phyloP scores from a whole-genome alignment of 2,113 vertebrate genomes.

The Scophthalmus maximus region DNA sequence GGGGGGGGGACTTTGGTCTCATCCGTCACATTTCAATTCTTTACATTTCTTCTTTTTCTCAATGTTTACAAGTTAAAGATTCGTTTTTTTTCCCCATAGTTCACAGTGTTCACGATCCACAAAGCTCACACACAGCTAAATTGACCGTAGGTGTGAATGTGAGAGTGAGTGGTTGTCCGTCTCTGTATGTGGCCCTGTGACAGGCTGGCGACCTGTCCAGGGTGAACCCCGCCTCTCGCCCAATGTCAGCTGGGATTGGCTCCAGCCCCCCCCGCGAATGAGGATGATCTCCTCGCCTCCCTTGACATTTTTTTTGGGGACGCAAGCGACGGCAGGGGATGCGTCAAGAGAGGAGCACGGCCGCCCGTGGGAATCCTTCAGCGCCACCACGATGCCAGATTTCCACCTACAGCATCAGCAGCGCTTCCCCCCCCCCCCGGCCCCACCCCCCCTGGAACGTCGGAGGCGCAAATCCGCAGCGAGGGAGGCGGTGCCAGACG shows the following conservation, averaged over 20 bases:
- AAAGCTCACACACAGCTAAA: no score
- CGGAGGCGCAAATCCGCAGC: conserved; percentile 26
- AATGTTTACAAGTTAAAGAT: no score
- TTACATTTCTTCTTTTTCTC: neutral
- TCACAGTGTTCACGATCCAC: no score
- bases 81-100: no score
- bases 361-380: conserved; percentile 46
- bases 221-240: no score
- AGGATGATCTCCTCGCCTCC: conserved; percentile 6
- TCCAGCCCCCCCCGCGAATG: no score
- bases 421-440: neutral
- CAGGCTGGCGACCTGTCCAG: no score
- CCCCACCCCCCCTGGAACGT: no score
- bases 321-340: conserved; percentile 21
- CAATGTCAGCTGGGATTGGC: no score
- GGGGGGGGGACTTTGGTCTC: neutral
- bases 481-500: conserved; percentile 39
- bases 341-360: conserved; percentile 46
- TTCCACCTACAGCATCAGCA: conserved; percentile 49
- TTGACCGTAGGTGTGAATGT: no score
- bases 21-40: neutral
- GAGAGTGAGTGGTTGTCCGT: no score
- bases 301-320: conserved; percentile 17
- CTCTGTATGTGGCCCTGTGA: no score
- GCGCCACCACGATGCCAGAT: conserved; percentile 19